Conservation (phyloP, 2,888 invertebrate genomes). For the Cynaeus angustus region DNA sequence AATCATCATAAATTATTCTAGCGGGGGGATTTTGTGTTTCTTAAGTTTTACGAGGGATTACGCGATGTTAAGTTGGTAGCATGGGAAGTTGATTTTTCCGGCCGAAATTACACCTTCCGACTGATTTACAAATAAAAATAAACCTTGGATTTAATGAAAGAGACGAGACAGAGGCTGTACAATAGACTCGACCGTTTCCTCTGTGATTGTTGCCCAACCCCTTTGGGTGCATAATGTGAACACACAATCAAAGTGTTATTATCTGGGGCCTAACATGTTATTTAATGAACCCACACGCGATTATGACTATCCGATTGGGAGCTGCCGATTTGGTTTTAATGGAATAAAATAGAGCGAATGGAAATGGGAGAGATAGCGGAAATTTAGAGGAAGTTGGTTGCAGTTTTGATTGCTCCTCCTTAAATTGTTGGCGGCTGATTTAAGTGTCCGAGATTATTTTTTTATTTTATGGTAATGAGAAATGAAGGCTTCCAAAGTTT, state of each 20-base stretch:
- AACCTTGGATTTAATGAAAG: slow-evolving; percentile 1
- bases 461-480: too few relatives aligned
- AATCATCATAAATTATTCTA: slow-evolving; percentile 14
- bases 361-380: too few relatives aligned
- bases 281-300: slow-evolving; percentile 61
- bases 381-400: too few relatives aligned
- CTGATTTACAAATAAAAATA: background rate
- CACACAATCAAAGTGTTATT: slow-evolving; percentile 65
- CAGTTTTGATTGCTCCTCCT: too few relatives aligned
- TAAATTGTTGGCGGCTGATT: too few relatives aligned
- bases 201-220: slow-evolving; percentile 44
- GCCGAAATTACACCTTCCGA: slow-evolving; percentile 4
- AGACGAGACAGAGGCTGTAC: slow-evolving; percentile 1
- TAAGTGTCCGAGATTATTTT: too few relatives aligned
- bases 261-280: slow-evolving; percentile 64
- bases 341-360: too few relatives aligned
- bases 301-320: slow-evolving; percentile 58
- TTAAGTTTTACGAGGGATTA: background rate
- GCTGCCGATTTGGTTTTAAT: slow-evolving; percentile 49
- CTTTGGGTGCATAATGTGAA: slow-evolving; percentile 34
- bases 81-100: too few relatives aligned
- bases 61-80: too few relatives aligned
- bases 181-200: slow-evolving; percentile 32
- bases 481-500: too few relatives aligned
- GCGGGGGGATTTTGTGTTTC: slow-evolving; percentile 13